Evolutionary conservation across 2,113 vertebrate genomes (phyloP), one percentile per base, ranked within the genome.

Genomic region (Apodemus sylvaticus): DNA sequence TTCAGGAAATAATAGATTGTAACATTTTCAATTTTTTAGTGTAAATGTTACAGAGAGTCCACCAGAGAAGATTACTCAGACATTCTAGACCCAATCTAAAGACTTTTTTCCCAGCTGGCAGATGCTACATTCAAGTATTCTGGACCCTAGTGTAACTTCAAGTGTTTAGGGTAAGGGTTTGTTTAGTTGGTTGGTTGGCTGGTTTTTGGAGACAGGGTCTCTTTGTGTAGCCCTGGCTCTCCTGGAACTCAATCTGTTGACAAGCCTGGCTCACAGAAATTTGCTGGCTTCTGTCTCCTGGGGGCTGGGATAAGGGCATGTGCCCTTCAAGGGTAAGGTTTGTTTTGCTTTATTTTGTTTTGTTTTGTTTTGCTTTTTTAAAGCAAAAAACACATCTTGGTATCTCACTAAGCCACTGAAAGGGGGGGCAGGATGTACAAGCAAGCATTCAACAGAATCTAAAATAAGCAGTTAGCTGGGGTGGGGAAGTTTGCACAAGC

Each of bases 21-120:
- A 66, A 92, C 78, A 79, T 58, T 31, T 93, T 5, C 34, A 91
- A 89, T 92, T 68, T 55, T 96, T 96, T 73, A 83, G 48, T 71
- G 83, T 48, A 48, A 48, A 48, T 60, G 36, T 14, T 82, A 39
- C 10, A 39, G 79, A 36, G 34, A 19, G 34, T 39, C 36, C 53
- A 82, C 36, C 53, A 81, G 53, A 82, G 36, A 82, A 26, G 34
- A 39, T 26, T 39, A 60, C 22, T 60, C 79, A 74, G 71, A 39
- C n/a, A 42, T 39, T 82, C 34, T 82, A 20, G 5, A 12, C 20
- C 36, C 22, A 82, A 39, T 16, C 36, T 58, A 26, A 60, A 82
- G 36, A 34, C 24, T 36, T 51, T 11, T 81, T n/a, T n/a, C 60
- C 53, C 22, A 60, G 53, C 3, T 14, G 53, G 53, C 36, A 60